Conservation (phyloP, 2,113 vertebrate genomes). For the Tricholaema leucomelas region DNA sequence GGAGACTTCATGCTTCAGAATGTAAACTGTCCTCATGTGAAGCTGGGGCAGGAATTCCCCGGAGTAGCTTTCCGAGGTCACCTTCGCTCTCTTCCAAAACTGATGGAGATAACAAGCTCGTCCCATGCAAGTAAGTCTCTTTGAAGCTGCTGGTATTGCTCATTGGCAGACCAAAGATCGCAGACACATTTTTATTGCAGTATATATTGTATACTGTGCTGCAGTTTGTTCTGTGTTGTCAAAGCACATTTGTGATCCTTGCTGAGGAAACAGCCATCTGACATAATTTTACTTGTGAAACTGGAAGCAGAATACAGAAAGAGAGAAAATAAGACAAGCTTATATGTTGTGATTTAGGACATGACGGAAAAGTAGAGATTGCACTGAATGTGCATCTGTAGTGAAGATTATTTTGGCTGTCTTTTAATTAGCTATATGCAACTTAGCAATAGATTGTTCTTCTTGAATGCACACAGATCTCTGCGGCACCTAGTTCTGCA, state of each 20-base stretch:
- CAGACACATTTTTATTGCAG: background rate
- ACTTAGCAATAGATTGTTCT: background rate
- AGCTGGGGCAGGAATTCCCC: slow-evolving; percentile 32
- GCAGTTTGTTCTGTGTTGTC: background rate
- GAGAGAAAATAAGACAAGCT: background rate
- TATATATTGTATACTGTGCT: background rate
- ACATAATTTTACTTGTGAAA: background rate
- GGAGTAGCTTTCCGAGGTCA: slow-evolving; percentile 16
- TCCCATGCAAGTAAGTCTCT: slow-evolving; percentile 47
- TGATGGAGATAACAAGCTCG: slow-evolving; percentile 3
- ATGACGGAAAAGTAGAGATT: background rate
- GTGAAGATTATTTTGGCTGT: background rate
- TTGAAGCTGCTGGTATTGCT: background rate
- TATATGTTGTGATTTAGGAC: background rate
- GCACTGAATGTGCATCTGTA: background rate
- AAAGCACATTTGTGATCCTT: background rate
- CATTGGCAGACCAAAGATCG: background rate
- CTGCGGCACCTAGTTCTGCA: background rate
- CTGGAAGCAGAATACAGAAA: background rate
- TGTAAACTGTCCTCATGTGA: background rate
- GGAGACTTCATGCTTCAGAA: slow-evolving; percentile 16
- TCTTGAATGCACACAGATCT: background rate
- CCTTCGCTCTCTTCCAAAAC: background rate
- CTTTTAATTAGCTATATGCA: background rate
- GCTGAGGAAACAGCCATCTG: background rate